Evolutionary conservation across 2,113 vertebrate genomes (phyloP), one percentile per base, ranked within the genome.

Genomic region (Alethe castanea): DNA sequence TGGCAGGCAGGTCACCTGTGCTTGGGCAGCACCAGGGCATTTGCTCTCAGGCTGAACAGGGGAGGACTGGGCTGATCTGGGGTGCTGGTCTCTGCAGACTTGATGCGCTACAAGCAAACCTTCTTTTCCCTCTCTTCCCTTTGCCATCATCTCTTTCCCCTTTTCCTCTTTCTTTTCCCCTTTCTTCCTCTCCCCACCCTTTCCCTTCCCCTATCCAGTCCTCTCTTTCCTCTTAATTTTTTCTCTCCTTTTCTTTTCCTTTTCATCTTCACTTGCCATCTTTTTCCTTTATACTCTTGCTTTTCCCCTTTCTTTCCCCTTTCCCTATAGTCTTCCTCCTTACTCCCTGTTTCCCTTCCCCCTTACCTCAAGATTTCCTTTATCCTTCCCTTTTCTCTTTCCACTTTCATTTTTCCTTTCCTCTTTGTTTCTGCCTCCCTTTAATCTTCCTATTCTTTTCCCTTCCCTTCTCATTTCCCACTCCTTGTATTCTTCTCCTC

Each of bases 31-130:
- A 2, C 33, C 45, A 44, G 8, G 23, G 18, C 44, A 56, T 35
- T 73, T 65, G 76, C 13, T 45, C 29, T 13, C 0, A 0, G 36
- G 35, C 56, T 73, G 25, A 35, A 57, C 9, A 0, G 2, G 19
- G 20, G 35, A 3, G 2, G 28, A 67, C 15, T 0, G 0, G 22
- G 28, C 28, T 77, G 15, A 36, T 29, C 5, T 12, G 5, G 7
- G 14, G 42, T 23, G 17, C 2, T 0, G 26, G 17, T 25, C 38
- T 82, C 36, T 0, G 1, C 18, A 48, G 28, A 36, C 28, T 35
- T 69, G 8, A 54, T 35, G 12, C 48, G n/a, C 70, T 65, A 56
- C 6, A 25, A n/a, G 50, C 22, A 85, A 80, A 61, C 14, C 4
- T 38, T 61, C 18, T 14, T 36, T 36, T 78, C 13, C 12, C 22